Evolutionary conservation across 2,113 vertebrate genomes (phyloP), one percentile per base, ranked within the genome.

Genomic region (Varanus salvator): DNA sequence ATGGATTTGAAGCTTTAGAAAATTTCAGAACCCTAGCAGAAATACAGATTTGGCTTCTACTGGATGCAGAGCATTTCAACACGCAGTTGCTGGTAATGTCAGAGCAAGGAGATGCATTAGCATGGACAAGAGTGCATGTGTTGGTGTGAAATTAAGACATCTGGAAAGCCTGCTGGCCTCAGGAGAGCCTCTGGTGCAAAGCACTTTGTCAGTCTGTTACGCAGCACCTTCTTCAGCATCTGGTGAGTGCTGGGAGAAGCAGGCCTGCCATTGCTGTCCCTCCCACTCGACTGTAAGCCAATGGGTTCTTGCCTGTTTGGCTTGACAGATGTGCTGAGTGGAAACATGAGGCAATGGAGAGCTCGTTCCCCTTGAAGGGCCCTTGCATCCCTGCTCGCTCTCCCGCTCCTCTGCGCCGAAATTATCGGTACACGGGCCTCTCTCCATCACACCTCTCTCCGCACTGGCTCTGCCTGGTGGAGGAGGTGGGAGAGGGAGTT

Each of bases 391-490:
- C n/a, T 80, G 72, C 60, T 84, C 82, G 7, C 14, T 52, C 0
- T 50, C 29, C 8, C 54, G 7, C 54, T 54, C 54, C 75, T 52
- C 2, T 8, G 74, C 1, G 0, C 50, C 87, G 71, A 80, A 31
- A 48, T 54, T 31, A 57, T 34, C 38, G n/a, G 21, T 44, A 11
- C 12, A 78, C 29, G 27, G 21, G 48, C 31, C 76, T 38, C 66
- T 17, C 0, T 89, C 9, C 68, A 14, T 86, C 0, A 80, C 80
- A 48, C 80, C 60, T 87, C 44, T 27, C 6, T 31, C 0, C 0
- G 84, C 38, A 50, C 19, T n/a, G 19, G 25, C 91, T 80, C 82
- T 87, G 54, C 60, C 82, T 75, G 1, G 11, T 17, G 27, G 0
- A n/a, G 19, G 85, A 88, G 84, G 91, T 44, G 64, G 68, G 8